Evolutionary conservation across 2,888 invertebrate species (phyloP).

Genomic region (Nezara viridula): DNA sequence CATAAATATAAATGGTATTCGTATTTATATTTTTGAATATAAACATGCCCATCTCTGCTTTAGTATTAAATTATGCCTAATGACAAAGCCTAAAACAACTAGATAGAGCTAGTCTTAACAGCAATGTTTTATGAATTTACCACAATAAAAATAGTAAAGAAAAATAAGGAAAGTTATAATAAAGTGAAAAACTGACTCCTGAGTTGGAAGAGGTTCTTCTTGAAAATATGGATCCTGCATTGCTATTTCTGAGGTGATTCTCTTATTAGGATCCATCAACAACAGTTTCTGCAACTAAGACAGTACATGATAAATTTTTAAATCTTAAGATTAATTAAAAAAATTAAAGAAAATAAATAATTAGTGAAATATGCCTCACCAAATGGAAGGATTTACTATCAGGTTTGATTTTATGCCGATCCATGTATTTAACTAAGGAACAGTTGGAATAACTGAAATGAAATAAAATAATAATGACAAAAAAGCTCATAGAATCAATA

Average conservation of each 20-base stretch:
- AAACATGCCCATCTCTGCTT: too few species aligned
- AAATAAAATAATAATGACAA: not conserved
- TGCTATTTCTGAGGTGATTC: conserved; percentile 97
- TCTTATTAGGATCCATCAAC: conserved; percentile 97
- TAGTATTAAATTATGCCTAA: not conserved
- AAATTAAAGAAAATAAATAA: not conserved
- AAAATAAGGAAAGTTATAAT: not conserved
- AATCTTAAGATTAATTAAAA: conserved; percentile 12
- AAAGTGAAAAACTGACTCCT: conserved; percentile 74
- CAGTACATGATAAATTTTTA: not conserved
- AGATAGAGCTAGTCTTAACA: not conserved
- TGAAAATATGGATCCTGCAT: conserved; percentile 98
- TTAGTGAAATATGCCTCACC: conserved; percentile 68
- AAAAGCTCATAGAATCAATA: not conserved
- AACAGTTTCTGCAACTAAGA: conserved; percentile 83
- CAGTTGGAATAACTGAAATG: conserved; percentile 84
- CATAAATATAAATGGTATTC: too few species aligned
- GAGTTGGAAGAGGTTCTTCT: conserved; percentile 94
- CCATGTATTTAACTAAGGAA: conserved; percentile 95
- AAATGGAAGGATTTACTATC: conserved; percentile 93
- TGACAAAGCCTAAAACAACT: not conserved
- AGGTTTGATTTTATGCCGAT: conserved; percentile 93
- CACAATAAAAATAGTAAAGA: not conserved
- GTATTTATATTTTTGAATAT: too few species aligned
- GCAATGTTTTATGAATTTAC: not conserved